Evolutionary conservation across 2,888 invertebrate species (phyloP), one percentile per base, ranked within the genome.

Genomic region (Chirona hameri): DNA sequence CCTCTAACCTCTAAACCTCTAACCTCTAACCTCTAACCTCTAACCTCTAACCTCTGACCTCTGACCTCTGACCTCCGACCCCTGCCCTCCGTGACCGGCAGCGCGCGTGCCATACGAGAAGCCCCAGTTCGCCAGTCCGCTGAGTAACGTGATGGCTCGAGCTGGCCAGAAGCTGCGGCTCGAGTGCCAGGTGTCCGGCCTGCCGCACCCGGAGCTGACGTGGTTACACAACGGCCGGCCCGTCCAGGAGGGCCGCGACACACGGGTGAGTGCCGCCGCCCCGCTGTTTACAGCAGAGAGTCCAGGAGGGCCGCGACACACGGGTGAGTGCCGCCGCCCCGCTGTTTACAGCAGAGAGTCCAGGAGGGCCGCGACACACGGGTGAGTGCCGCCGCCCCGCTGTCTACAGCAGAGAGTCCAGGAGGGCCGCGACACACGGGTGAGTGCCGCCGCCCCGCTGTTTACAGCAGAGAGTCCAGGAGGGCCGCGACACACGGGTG

Each of bases 131-230:
- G 88, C 90, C 81, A 88, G 89, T 83, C 91, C 92, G 5, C 89
- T 93, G 60, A 91, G 91, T 4, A 93, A 93, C 88, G 91, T 92
- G n/a, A 93, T 92, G 91, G 92, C 92, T 14, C 90, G 92, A 85
- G 91, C 92, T 83, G 93, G 93, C 81, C 92, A 93, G 87, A 93
- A 92, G 88, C 84, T 93, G 86, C 92, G 92, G 88, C 88, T 94
- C 85, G 93, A 93, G 88, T 93, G 93, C 85, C 89, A 91, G 87
- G 91, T 92, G 84, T 89, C 89, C 81, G 93, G 93, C 84, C 89
- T 91, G 85, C 93, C 93, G 79, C 87, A 89, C 82, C 93, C 93
- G 14, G 89, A 90, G 69, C 87, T 93, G 81, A 89, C 89, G 84
- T 94, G 93, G 93, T 89, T 90, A 83, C 92, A 92, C 86, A 92